These are phyloP conservation scores for Stylophora pistillata DNA, from an alignment of 64 coral and sea anemone genomes.

Conservation along the genomic window DNA sequence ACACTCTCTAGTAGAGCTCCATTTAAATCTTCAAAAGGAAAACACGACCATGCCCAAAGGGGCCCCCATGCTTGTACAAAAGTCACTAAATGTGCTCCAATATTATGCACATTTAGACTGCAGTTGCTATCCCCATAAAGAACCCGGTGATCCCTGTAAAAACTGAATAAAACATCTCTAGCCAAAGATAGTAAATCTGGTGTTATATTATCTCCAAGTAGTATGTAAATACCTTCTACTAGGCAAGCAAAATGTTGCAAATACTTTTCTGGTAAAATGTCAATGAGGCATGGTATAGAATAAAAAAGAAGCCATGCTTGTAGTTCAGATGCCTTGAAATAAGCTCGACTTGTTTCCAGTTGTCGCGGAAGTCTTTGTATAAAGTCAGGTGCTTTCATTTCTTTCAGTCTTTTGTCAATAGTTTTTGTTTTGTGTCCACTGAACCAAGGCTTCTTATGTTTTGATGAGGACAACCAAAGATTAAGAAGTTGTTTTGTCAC, in stretches of 20 bases:
- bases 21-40: slow-evolving; percentile 73
- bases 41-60: slow-evolving; percentile 52
- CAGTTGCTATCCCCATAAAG: slow-evolving; percentile 37
- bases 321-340: slow-evolving; percentile 52
- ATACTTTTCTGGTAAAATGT: slow-evolving; percentile 42
- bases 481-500: slow-evolving; percentile 31
- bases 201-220: slow-evolving; percentile 55
- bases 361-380: slow-evolving; percentile 41
- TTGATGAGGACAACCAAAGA: slow-evolving; percentile 45
- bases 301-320: slow-evolving; percentile 50
- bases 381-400: slow-evolving; percentile 34
- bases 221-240: slow-evolving; percentile 40
- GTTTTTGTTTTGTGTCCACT: slow-evolving; percentile 26
- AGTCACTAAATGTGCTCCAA: slow-evolving; percentile 43
- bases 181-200: slow-evolving; percentile 20
- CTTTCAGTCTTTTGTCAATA: slow-evolving; percentile 36
- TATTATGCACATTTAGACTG: slow-evolving; percentile 56
- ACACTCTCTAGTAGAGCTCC: slow-evolving; percentile 39
- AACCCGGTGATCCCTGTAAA: slow-evolving; percentile 10
- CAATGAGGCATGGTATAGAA: slow-evolving; percentile 17
- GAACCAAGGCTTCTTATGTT: slow-evolving; percentile 27
- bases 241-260: slow-evolving; percentile 41
- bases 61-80: slow-evolving; percentile 60
- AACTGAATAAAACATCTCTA: neutral
- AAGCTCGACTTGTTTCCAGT: slow-evolving; percentile 45